phyloP scores from a whole-genome alignment of 2,888 invertebrate genomes.

The Synanthedon myopaeformis region DNA sequence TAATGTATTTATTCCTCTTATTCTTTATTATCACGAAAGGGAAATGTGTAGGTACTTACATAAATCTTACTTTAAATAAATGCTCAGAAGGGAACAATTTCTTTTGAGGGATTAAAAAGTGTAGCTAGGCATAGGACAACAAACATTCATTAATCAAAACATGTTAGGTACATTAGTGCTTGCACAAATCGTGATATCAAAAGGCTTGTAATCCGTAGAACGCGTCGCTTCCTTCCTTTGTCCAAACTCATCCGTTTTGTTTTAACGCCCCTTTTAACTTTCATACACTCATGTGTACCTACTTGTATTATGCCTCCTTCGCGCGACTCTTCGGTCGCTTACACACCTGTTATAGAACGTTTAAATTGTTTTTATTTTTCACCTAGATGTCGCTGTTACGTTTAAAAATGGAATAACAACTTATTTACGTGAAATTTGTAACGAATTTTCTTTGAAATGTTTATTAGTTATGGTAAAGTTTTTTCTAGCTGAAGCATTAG shows the following conservation, averaged over 20 bases:
- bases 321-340: slow-evolving; percentile 22
- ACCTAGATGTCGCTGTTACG: too few species aligned
- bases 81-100: too few species aligned
- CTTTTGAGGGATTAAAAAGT: not conserved
- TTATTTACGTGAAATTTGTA: too few species aligned
- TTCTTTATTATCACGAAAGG: too few species aligned
- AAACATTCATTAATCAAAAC: slow-evolving; percentile 58
- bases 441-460: too few species aligned
- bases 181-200: slow-evolving; percentile 45
- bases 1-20: too few species aligned
- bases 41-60: too few species aligned
- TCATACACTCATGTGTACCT: slow-evolving; percentile 44
- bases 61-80: too few species aligned
- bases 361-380: too few species aligned
- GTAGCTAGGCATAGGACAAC: not conserved
- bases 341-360: slow-evolving; percentile 14
- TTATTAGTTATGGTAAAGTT: too few species aligned
- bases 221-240: slow-evolving; percentile 64
- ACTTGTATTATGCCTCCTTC: slow-evolving; percentile 32
- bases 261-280: slow-evolving; percentile 68
- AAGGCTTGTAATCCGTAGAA: slow-evolving; percentile 48
- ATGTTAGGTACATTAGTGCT: slow-evolving; percentile 52
- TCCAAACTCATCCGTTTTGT: slow-evolving; percentile 68
- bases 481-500: too few species aligned
- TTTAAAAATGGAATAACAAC: too few species aligned